Evolutionary conservation across 2,888 invertebrate species (phyloP), one percentile per base, ranked within the genome.

Genomic region (Hermaeophaga mercurialis): DNA sequence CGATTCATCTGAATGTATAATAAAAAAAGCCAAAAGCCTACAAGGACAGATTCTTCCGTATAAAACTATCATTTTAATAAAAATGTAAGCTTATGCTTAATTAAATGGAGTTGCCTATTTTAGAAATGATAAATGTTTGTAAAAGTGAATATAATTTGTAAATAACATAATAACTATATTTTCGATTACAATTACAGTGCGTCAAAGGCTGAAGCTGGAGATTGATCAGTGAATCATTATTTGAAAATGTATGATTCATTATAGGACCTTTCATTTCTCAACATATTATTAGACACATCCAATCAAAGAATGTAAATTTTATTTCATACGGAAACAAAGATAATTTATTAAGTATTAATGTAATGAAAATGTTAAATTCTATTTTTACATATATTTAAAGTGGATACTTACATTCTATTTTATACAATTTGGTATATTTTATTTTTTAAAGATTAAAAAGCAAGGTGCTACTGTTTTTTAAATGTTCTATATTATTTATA

Each of bases 1-100:
- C 46, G 52, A 39, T n/a, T 46, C 55, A 50, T 55, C 45, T 56
- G 54, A 54, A 49, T 49, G 41, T 36, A 59, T 56, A 56, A 56
- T 59, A 46, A 53, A 53, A 56, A 48, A 41, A 59, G 59, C 47
- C 59, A 53, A 26, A 41, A 47, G 47, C 54, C 33, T 52, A 15
- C 24, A 15, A 46, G 54, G 44, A 54, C 39, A 50, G 41, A 54
- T 6, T 9, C 5, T 28, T 9, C 2, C 28, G 9, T 9, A 8
- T 9, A 9, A 6, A 28, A 3, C 8, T 28, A 28, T 9, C 5
- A 28, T 28, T 28, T 6, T 9, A 28, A 28, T 28, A 8, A 5
- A 28, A 9, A 28, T 6, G n/a, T 28, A 9, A 9, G 28, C 28
- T 9, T 28, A 28, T 28, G n/a, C n/a, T 7, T 7, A 22, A 5